These are phyloP conservation scores for Iselma pallidipennis DNA, from an alignment of 2,888 invertebrate species.

Conservation along the genomic window DNA sequence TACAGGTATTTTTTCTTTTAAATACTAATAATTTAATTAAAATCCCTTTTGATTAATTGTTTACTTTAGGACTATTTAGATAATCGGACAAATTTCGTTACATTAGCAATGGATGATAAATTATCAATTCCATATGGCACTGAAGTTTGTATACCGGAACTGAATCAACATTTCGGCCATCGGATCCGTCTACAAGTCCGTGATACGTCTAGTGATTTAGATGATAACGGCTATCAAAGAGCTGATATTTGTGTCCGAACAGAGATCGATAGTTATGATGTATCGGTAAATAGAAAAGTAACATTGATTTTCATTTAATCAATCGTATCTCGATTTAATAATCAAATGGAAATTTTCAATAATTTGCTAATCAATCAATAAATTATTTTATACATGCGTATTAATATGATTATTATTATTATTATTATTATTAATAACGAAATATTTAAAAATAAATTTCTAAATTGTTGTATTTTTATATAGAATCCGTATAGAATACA, in stretches of 20 bases:
- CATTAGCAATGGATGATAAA: slow-evolving; percentile 57
- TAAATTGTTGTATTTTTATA: too few species aligned
- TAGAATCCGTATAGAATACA: too few species aligned
- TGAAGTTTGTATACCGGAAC: slow-evolving; percentile 57
- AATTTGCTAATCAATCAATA: too few species aligned
- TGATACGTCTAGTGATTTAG: slow-evolving; percentile 54
- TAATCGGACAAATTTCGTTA: slow-evolving; percentile 56
- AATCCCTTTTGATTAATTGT: slow-evolving; percentile 7
- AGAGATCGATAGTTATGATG: slow-evolving; percentile 60
- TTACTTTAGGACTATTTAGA: slow-evolving; percentile 58
- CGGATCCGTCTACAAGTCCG: slow-evolving; percentile 56
- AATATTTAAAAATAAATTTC: too few species aligned
- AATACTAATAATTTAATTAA: neutral
- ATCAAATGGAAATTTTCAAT: neutral
- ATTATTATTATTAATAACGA: too few species aligned
- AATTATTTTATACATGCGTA: too few species aligned
- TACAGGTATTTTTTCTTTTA: slow-evolving; percentile 53
- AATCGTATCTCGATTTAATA: neutral
- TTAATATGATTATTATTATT: too few species aligned
- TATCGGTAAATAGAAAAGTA: slow-evolving; percentile 55
- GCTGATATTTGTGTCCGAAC: slow-evolving; percentile 60
- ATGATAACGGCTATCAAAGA: slow-evolving; percentile 51
- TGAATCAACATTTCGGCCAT: slow-evolving; percentile 58
- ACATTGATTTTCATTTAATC: slow-evolving; percentile 52
- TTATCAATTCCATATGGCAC: slow-evolving; percentile 56